These are phyloP conservation scores for Drosophila neotestacea DNA, from an alignment of 2,888 invertebrate genomes.

Conservation along the genomic window DNA sequence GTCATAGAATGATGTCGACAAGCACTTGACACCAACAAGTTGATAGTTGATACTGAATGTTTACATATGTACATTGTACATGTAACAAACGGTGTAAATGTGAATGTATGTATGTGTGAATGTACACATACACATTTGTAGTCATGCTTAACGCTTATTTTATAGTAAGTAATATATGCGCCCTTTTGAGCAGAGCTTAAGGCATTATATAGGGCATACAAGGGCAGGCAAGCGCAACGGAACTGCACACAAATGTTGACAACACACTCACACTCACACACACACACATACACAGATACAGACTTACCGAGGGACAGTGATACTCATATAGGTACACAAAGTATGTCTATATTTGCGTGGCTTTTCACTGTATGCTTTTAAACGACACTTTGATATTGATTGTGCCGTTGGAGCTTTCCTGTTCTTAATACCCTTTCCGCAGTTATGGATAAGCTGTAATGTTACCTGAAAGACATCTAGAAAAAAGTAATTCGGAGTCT, in stretches of 20 bases:
- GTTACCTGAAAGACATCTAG: background rate
- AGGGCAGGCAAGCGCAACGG: slow-evolving; percentile 49
- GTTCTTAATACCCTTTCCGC: slow-evolving; percentile 5
- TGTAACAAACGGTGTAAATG: slow-evolving; percentile 32
- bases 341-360: slow-evolving; percentile 49
- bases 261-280: slow-evolving; percentile 8
- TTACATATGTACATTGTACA: slow-evolving; percentile 34
- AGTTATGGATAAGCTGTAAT: slow-evolving; percentile 3
- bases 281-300: slow-evolving; percentile 6
- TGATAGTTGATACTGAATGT: slow-evolving; percentile 57
- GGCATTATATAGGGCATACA: slow-evolving; percentile 37
- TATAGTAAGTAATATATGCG: slow-evolving; percentile 65
- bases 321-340: slow-evolving; percentile 20
- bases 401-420: slow-evolving; percentile 24
- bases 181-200: slow-evolving; percentile 46
- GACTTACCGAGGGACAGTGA: background rate
- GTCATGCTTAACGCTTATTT: slow-evolving; percentile 63
- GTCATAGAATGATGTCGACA: slow-evolving; percentile 61
- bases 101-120: slow-evolving; percentile 5
- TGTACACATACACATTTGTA: slow-evolving; percentile 25
- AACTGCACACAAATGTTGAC: slow-evolving; percentile 42
- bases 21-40: slow-evolving; percentile 72
- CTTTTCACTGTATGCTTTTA: slow-evolving; percentile 48
- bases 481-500: background rate
- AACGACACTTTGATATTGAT: slow-evolving; percentile 63